These are phyloP conservation scores for Altica lythri DNA, from an alignment of 2,888 invertebrate species.

Conservation along the genomic window DNA sequence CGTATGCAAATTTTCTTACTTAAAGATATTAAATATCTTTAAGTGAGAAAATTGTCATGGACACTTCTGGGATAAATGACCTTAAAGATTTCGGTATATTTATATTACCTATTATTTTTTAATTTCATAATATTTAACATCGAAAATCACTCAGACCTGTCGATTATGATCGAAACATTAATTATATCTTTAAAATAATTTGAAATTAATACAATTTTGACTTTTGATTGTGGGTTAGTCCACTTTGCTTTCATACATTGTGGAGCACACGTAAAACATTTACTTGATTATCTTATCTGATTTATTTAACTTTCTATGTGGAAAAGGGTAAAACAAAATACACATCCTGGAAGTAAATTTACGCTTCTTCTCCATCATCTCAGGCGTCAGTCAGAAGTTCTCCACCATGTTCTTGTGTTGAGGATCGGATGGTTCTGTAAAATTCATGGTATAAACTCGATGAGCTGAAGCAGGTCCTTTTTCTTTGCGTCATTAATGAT, in stretches of 20 bases:
- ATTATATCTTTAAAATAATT: no score
- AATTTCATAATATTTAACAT: no score
- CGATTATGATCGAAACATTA: no score
- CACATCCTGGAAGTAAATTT: not conserved
- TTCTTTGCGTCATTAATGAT: constrained; percentile 29
- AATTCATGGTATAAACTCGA: constrained; percentile 29
- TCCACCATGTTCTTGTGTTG: constrained; percentile 11
- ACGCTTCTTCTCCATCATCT: not conserved
- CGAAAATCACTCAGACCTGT: no score
- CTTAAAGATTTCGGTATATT: no score
- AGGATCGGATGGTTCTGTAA: constrained; percentile 22
- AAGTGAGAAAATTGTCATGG: no score
- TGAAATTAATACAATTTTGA: no score
- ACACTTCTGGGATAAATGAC: no score
- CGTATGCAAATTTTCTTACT: no score
- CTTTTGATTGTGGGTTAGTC: constrained; percentile 7
- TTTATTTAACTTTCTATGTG: not conserved
- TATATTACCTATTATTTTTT: no score
- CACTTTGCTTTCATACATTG: not conserved
- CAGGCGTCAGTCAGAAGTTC: not conserved
- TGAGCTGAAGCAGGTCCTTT: constrained; percentile 27
- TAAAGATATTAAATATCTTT: no score
- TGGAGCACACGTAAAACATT: not conserved
- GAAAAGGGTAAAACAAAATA: not conserved
- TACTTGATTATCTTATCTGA: not conserved